Conservation (phyloP, 2,888 invertebrate species). For the Cephonodes hylas region DNA sequence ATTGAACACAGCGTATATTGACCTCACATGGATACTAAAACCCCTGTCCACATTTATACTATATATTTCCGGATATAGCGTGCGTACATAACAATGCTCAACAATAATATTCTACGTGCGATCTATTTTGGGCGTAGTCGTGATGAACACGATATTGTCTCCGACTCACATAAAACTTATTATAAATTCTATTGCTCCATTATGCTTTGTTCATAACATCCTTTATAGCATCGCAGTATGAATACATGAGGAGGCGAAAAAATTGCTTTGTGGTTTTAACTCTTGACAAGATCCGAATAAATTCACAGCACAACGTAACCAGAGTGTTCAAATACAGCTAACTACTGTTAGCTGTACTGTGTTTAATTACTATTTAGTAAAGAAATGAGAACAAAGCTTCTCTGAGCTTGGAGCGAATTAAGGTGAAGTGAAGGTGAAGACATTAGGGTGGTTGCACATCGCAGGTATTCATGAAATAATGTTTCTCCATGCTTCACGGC, state of each 20-base stretch:
- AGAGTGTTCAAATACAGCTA: background rate
- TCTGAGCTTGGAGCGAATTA: background rate
- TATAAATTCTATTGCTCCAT: constrained; percentile 10
- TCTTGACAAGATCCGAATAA: background rate
- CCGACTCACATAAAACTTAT: constrained; percentile 1
- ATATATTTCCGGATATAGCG: background rate
- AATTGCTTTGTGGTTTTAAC: background rate
- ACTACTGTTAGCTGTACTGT: no score
- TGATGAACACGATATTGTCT: constrained; percentile 3
- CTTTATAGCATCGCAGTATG: background rate
- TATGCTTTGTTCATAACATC: constrained; percentile 10
- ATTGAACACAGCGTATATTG: no score
- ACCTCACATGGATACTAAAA: background rate
- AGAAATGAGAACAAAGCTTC: background rate
- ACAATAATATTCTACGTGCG: constrained; percentile 15
- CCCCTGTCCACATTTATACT: background rate
- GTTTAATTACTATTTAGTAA: no score
- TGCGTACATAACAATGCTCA: background rate
- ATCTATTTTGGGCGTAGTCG: constrained; percentile 18
- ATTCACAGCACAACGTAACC: background rate
- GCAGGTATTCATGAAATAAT: background rate
- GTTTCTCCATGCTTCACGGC: background rate
- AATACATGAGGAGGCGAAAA: constrained; percentile 1
- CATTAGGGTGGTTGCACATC: background rate
- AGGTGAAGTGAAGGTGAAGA: no score